Evolutionary conservation across 2,797 vertebrate species (phyloP), one percentile per base, ranked within the genome.

Genomic region (Sardinella longiceps): DNA sequence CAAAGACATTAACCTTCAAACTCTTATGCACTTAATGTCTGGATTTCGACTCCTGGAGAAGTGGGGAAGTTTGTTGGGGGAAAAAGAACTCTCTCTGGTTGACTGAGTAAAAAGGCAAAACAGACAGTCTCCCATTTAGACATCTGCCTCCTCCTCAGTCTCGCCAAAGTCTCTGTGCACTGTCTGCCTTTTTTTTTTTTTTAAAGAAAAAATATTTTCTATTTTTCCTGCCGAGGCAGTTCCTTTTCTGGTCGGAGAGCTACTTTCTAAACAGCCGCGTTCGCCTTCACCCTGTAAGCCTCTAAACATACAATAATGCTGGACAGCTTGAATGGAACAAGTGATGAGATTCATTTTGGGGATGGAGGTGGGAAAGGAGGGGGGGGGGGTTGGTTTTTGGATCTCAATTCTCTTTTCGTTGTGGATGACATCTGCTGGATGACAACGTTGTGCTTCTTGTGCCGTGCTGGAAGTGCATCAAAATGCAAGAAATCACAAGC

Each of bases 101-200:
- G 70, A 77, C 70, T 77, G 33, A 77, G 63, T 77, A 18, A 39
- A 77, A 33, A 77, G 37, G 37, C 70, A 77, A 10, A 77, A 18
- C 33, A 74, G 30, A 37, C 66, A 39, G 70, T 77, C 70, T 77
- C 70, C 33, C 70, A 43, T 77, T 77, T 77, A 77, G 70, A 77
- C 37, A 77, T 77, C 70, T 77, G 70, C 70, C 70, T 77, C 33
- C 33, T 18, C 15, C 37, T 23, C 18, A 33, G 70, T 33, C 37
- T 77, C 37, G 70, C 70, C 70, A 77, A 77, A 77, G 70, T 77
- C 70, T 77, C 70, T 77, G 37, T 77, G 70, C 70, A 77, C 70
- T 77, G 63, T 37, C 63, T 70, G 63, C 30, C 63, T 70, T 4
- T 15, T 43, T 43, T 28, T 77, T 39, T 74, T 20, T 30, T 48